Base-by-base conservation (phyloP, 2,113 vertebrate genomes). In the Sylvia atricapilla region DNA sequence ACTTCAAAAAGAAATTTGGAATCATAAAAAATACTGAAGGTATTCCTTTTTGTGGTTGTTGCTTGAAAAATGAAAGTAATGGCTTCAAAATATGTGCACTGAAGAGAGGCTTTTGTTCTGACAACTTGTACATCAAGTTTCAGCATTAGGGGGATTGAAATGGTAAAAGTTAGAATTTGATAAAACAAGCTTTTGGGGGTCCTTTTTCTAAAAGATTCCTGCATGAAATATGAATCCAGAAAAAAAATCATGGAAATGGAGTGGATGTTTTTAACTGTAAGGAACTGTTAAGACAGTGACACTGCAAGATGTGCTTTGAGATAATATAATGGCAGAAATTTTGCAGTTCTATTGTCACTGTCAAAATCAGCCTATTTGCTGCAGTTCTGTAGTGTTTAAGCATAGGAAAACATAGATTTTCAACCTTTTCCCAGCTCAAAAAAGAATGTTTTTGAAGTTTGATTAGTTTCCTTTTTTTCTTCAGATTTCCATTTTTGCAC, bases 51-150 rank as follows among this genome's bases (percentile, higher is more conserved):
- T 35, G 3, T 88, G 53, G 63, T 68, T 86, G 44, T 50, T 86
- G 55, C 81, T 94, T 88, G 88, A 89, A 78, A 92, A 95, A 72
- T 56, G 64, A 64, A 94, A 74, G 60, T 84, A 92, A 87, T 87
- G 44, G 50, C 68, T 91, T 91, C 75, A 94, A 91, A 94, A 94
- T 89, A 63, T 2, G 23, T 75, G 64, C 80, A 47, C 19, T 20
- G 91, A 85, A 43, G 46, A 83, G 53, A 84, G 44, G 44, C 80
- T 87, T 95, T 89, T 93, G 55, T 92, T 95, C 88, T 94, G 90
- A 86, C 86, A 91, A 69, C 49, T 59, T 95, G 90, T 93, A 90
- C 55, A 47, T 95, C 90, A 83, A 60, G 66, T 93, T 91, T 95
- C 58, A 68, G 70, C n/a, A 14, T 67, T 87, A 86, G 84, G 76